phyloP scores from a whole-genome alignment of 2,888 invertebrate genomes.

The Tineola bisselliella region DNA sequence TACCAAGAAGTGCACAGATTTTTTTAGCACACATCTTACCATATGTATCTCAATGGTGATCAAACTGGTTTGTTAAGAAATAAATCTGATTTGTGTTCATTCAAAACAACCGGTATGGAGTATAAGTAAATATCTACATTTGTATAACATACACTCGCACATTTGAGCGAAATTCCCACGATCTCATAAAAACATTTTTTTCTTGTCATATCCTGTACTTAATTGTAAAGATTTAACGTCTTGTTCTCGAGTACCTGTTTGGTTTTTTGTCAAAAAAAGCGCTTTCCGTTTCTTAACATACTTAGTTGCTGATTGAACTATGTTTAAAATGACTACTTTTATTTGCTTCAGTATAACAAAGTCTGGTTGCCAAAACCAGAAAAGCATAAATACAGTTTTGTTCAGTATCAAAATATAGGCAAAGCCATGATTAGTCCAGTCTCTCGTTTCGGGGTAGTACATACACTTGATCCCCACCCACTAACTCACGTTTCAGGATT shows the following conservation, averaged over 20 bases:
- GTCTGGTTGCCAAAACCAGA: too few relatives aligned
- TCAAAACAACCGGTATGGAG: background rate
- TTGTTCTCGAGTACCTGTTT: slow-evolving; percentile 12
- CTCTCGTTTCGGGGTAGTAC: too few relatives aligned
- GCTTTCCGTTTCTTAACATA: background rate
- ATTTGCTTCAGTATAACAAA: too few relatives aligned
- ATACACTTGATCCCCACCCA: too few relatives aligned
- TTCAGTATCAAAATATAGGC: too few relatives aligned
- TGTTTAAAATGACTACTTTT: too few relatives aligned
- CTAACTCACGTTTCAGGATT: too few relatives aligned
- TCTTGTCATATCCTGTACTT: slow-evolving; percentile 30
- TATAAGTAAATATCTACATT: background rate
- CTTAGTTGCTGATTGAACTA: background rate
- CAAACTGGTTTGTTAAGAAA: background rate
- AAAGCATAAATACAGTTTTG: too few relatives aligned
- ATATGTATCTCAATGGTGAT: background rate
- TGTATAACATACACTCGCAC: background rate
- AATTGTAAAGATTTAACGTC: slow-evolving; percentile 24
- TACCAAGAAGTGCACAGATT: too few relatives aligned
- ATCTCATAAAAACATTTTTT: slow-evolving; percentile 15
- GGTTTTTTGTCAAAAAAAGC: background rate
- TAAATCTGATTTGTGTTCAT: background rate
- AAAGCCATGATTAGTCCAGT: too few relatives aligned
- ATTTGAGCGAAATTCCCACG: slow-evolving; percentile 12
- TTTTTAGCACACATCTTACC: background rate